These are phyloP conservation scores for Gila robusta DNA, from an alignment of 2,797 vertebrate species.

Conservation along the genomic window DNA sequence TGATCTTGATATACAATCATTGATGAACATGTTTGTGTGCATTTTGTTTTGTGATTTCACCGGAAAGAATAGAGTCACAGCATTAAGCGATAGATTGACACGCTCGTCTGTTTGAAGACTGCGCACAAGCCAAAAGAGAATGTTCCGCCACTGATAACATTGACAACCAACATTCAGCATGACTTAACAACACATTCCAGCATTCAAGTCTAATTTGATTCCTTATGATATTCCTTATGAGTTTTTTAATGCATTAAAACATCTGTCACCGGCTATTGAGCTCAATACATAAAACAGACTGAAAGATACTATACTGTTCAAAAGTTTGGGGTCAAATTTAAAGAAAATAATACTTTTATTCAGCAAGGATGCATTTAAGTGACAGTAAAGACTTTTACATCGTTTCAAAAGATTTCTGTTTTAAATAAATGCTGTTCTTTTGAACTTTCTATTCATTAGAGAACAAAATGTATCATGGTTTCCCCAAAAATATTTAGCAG, in stretches of 20 bases:
- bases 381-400: not conserved
- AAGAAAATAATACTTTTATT: not conserved
- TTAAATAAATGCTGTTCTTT: not conserved
- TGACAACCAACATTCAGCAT: no score
- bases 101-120: no score
- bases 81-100: no score
- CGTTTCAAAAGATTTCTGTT: not conserved
- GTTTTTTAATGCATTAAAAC: slow-evolving; percentile 1
- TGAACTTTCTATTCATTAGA: not conserved
- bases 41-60: no score
- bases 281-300: not conserved
- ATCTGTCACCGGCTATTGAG: not conserved
- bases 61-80: no score
- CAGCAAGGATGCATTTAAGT: no score
- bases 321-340: not conserved
- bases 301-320: not conserved
- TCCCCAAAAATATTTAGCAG: not conserved
- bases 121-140: no score
- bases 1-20: no score
- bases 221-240: not conserved
- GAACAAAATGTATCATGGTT: not conserved
- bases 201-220: not conserved
- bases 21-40: no score
- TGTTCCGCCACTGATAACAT: no score
- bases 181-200: no score